A percentile compares a stretch with the other conserved stretches of the same genome.
Evolutionary conservation across 92 coral and sea anemone species (phyloP).

Genomic region (Phenganax stokvisi): DNA sequence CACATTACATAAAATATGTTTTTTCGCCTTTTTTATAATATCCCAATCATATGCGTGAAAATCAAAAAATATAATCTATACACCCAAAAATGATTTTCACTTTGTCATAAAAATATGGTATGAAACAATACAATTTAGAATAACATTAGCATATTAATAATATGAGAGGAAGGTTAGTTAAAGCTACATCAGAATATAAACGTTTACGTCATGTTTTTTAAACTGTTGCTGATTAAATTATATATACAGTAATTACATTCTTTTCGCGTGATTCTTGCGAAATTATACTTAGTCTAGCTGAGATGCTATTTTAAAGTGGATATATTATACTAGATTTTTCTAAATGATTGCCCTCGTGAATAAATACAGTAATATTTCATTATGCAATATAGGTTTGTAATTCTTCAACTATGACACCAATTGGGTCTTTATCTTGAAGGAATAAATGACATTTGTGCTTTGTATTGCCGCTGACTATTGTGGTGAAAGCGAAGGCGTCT

Average conservation of each 20-base stretch:
- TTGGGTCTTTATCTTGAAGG: slow-evolving; percentile 52
- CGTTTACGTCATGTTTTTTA: neutral
- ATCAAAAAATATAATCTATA: neutral
- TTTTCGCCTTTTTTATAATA: neutral
- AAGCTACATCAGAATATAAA: neutral
- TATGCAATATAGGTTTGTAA: slow-evolving; percentile 16
- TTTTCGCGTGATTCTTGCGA: too few relatives aligned
- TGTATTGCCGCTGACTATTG: slow-evolving; percentile 88
- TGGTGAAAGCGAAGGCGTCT: slow-evolving; percentile 90
- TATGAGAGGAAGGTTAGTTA: neutral
- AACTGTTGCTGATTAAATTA: neutral
- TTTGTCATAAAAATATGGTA: slow-evolving; percentile 2
- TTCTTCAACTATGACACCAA: slow-evolving; percentile 55
- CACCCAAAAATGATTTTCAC: slow-evolving; percentile 22
- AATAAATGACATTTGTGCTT: slow-evolving; percentile 96
- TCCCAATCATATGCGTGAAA: slow-evolving; percentile 4
- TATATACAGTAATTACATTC: neutral
- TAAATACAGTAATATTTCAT: neutral
- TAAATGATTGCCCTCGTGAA: neutral
- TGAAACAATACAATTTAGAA: neutral
- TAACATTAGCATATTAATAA: neutral
- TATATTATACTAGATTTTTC: too few relatives aligned
- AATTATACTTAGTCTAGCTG: neutral
- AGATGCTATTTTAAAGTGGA: too few relatives aligned
- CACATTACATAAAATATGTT: neutral